These are phyloP conservation scores for Sus scrofa DNA, from an alignment of 2,113 vertebrate species.

Conservation along the genomic window DNA sequence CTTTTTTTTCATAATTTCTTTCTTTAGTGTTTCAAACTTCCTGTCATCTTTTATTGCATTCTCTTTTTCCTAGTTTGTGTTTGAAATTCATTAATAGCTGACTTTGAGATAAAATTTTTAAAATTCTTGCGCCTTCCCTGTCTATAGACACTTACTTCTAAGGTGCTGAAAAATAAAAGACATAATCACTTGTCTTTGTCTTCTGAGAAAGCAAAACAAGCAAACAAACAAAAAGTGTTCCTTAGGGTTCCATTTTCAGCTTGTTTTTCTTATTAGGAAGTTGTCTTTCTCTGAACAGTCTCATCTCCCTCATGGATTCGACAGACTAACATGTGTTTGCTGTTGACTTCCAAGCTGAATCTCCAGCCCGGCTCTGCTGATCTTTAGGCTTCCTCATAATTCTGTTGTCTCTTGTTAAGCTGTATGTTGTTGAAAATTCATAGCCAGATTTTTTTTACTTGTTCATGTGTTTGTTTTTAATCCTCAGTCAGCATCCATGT, in stretches of 20 bases:
- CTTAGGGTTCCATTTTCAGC: not conserved
- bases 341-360: not conserved
- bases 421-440: conserved; percentile 12
- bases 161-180: not conserved
- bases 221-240: not conserved
- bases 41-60: not conserved
- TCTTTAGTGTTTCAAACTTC: conserved; percentile 12
- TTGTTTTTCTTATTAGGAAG: conserved; percentile 13
- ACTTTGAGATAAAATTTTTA: too few relatives aligned
- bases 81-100: too few relatives aligned
- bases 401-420: not conserved
- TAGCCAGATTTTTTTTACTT: not conserved
- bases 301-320: not conserved
- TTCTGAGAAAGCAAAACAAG: conserved; percentile 28
- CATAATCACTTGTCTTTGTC: too few relatives aligned
- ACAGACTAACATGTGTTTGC: not conserved
- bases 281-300: not conserved
- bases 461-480: conserved; percentile 14
- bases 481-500: not conserved
- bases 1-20: not conserved
- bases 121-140: not conserved
- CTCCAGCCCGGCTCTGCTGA: not conserved
- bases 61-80: not conserved
- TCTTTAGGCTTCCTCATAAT: not conserved
- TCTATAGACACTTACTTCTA: not conserved